Evolutionary conservation across 2,113 vertebrate genomes (phyloP).

Genomic region (Aspiorhynchus laticeps): DNA sequence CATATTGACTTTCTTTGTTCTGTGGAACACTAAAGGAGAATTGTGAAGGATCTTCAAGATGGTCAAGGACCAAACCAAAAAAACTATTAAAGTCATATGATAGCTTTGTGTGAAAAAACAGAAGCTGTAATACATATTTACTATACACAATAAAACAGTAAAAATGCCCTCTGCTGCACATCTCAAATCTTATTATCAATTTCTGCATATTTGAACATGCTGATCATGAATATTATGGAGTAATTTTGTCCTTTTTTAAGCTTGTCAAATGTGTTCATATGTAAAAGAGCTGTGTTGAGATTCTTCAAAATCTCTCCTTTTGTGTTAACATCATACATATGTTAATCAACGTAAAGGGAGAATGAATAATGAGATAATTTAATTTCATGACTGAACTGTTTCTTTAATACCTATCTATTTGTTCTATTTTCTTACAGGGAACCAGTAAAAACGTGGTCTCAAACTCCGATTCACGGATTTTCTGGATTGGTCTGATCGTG

Average conservation of each 20-base stretch:
- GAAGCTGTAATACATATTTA: background rate
- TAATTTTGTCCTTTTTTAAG: background rate
- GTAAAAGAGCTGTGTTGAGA: background rate
- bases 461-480: constrained; percentile 87
- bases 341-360: background rate
- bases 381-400: background rate
- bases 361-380: background rate
- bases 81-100: background rate
- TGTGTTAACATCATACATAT: background rate
- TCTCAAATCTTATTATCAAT: background rate
- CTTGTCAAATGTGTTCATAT: background rate
- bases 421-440: constrained; percentile 55
- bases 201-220: background rate
- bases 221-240: background rate
- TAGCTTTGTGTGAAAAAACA: background rate
- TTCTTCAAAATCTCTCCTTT: background rate
- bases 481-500: constrained; percentile 91
- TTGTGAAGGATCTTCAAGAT: background rate
- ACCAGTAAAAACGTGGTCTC: constrained; percentile 69
- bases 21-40: background rate
- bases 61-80: background rate
- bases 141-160: background rate
- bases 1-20: background rate
- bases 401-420: background rate
- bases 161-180: background rate